A percentile compares a stretch with the other conserved stretches of the same genome.
Conservation (phyloP, 2,797 vertebrate species). For the Myotis myotis region DNA sequence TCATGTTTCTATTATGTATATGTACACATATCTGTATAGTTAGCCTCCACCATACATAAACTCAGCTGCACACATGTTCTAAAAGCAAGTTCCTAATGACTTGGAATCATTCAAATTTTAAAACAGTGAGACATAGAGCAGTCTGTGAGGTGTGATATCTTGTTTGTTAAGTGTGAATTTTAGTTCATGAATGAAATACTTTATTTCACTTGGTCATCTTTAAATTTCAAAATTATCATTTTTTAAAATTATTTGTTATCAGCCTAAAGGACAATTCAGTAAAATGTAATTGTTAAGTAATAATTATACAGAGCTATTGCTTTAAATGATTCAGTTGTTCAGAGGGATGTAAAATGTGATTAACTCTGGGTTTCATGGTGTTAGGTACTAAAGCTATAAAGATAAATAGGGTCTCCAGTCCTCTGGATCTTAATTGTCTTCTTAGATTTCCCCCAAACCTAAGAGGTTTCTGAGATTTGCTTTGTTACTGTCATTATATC, state of each 20-base stretch:
- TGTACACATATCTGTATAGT: neutral
- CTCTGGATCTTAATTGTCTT: neutral
- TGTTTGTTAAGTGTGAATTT: neutral
- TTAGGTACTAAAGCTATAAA: neutral
- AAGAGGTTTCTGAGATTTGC: neutral
- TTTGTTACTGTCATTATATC: neutral
- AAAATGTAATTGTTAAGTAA: neutral
- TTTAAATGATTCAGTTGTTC: neutral
- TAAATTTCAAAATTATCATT: neutral
- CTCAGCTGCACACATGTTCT: neutral
- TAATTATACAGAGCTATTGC: neutral
- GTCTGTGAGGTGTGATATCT: neutral
- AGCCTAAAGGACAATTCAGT: neutral
- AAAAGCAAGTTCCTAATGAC: neutral
- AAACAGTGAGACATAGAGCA: neutral
- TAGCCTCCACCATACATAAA: neutral
- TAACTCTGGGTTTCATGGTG: neutral
- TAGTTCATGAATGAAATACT: neutral
- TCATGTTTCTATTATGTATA: neutral
- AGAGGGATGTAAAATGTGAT: neutral
- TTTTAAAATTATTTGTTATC: neutral
- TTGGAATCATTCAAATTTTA: constrained; percentile 16
- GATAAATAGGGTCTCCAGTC: neutral
- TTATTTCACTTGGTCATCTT: neutral
- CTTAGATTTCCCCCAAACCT: neutral